phyloP scores from a whole-genome alignment of 2,888 invertebrate species.

The Drosophila birchii region DNA sequence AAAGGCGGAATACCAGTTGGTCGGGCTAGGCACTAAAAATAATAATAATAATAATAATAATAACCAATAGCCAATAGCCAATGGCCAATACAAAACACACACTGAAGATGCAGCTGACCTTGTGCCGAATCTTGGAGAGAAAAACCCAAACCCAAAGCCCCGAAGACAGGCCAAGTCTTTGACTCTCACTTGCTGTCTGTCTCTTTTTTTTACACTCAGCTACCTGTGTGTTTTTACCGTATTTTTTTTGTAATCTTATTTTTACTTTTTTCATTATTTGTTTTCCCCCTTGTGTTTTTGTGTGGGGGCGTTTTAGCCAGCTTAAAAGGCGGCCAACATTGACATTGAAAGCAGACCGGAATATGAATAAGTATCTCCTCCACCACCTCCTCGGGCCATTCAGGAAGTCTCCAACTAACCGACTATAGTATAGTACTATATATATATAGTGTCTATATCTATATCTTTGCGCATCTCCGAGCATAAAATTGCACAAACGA shows the following conservation, averaged over 20 bases:
- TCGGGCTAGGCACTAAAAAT: slow-evolving; percentile 36
- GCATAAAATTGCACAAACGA: slow-evolving; percentile 60
- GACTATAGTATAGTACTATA: neutral
- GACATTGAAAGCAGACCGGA: slow-evolving; percentile 69
- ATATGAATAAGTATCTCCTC: slow-evolving; percentile 43
- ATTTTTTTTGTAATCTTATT: slow-evolving; percentile 9
- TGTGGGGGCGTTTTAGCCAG: slow-evolving; percentile 31
- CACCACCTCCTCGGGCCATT: slow-evolving; percentile 14
- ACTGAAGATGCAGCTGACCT: slow-evolving; percentile 78
- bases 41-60: slow-evolving; percentile 9
- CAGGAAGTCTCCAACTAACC: slow-evolving; percentile 44
- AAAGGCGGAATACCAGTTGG: slow-evolving; percentile 70
- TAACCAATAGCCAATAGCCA: slow-evolving; percentile 11
- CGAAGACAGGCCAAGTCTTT: slow-evolving; percentile 35
- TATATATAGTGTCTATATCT: slow-evolving; percentile 18
- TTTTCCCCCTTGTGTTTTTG: neutral
- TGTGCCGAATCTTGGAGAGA: slow-evolving; percentile 69
- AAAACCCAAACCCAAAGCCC: slow-evolving; percentile 22
- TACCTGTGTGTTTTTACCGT: neutral
- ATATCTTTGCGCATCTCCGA: slow-evolving; percentile 43
- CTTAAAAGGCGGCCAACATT: slow-evolving; percentile 53
- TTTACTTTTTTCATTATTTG: slow-evolving; percentile 5
- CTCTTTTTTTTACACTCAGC: neutral
- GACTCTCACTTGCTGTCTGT: slow-evolving; percentile 16
- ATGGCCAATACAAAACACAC: slow-evolving; percentile 15